Conservation (phyloP, 1,140 invertebrate species). For the Solenopsis fugax region DNA sequence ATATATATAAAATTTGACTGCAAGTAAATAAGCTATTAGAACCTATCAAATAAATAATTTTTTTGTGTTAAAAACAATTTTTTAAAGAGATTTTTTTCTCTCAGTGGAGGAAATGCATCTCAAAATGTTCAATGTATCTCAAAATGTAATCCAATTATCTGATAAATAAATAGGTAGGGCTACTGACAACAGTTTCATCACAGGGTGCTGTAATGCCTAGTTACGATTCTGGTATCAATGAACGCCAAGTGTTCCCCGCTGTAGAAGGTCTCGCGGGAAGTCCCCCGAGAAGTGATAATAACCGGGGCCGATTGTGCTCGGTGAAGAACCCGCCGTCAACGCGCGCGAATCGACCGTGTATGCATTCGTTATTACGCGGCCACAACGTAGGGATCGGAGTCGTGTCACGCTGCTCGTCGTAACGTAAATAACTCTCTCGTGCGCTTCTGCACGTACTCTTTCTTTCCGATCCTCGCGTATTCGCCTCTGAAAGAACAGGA, state of each 20-base stretch:
- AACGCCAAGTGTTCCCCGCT: slow-evolving; percentile 32
- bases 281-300: slow-evolving; percentile 51
- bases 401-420: slow-evolving; percentile 31
- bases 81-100: too few species aligned
- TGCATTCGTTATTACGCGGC: slow-evolving; percentile 55
- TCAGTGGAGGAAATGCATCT: too few species aligned
- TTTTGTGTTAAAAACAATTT: too few species aligned
- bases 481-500: not conserved
- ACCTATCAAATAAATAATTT: too few species aligned
- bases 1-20: too few species aligned
- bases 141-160: not conserved
- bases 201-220: slow-evolving; percentile 24
- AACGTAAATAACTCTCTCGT: slow-evolving; percentile 47
- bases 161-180: not conserved
- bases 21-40: too few species aligned
- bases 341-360: not conserved
- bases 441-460: not conserved
- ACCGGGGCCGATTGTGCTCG: slow-evolving; percentile 49
- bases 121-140: not conserved
- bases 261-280: slow-evolving; percentile 65
- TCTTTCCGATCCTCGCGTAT: not conserved
- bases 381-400: not conserved
- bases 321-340: slow-evolving; percentile 39
- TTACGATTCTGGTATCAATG: slow-evolving; percentile 43
- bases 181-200: not conserved